These are phyloP conservation scores for Drosophila sechellia DNA, from an alignment of 1,140 invertebrate species.

Conservation along the genomic window DNA sequence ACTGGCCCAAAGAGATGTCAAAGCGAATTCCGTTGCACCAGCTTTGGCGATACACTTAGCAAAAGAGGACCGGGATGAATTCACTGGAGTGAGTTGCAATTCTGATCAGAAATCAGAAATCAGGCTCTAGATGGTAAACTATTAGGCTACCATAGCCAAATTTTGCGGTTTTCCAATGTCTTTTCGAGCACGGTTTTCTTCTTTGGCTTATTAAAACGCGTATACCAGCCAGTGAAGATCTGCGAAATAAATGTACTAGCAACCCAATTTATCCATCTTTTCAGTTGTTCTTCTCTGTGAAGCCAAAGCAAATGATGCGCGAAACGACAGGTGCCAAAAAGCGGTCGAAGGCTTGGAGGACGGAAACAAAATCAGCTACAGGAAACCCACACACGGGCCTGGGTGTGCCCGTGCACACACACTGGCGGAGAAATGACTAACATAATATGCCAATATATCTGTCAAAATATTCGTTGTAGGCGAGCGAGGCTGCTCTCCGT, in stretches of 20 bases:
- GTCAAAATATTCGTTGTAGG: conserved; percentile 37
- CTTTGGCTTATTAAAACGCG: no score
- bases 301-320: conserved; percentile 1
- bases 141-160: background rate
- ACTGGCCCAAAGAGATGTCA: conserved; percentile 3
- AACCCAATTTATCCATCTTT: no score
- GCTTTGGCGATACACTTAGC: background rate
- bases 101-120: no score
- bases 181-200: no score
- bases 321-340: conserved; percentile 45
- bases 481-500: conserved; percentile 12
- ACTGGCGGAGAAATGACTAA: background rate
- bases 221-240: no score
- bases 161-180: background rate
- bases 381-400: conserved; percentile 40
- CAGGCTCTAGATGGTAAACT: no score
- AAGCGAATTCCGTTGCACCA: background rate
- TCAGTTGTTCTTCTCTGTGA: no score
- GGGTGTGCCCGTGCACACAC: background rate
- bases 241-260: no score
- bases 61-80: background rate
- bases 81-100: no score
- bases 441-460: conserved; percentile 59
- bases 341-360: conserved; percentile 9
- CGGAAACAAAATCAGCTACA: conserved; percentile 66